These are phyloP conservation scores for Sebastes reedi DNA, from an alignment of 2,797 vertebrate genomes.

Conservation along the genomic window DNA sequence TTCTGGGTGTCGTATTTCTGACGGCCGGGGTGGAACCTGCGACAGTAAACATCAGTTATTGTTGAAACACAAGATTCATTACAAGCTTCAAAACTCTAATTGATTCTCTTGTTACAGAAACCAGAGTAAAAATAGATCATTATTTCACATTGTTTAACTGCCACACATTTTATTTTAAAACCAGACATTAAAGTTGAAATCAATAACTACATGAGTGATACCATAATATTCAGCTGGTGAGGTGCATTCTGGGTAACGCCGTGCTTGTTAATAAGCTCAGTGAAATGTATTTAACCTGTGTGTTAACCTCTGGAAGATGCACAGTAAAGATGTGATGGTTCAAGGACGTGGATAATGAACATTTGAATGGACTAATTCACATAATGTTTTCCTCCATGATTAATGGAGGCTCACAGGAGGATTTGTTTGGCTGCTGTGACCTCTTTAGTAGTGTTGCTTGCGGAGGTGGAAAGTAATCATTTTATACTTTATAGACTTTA, in stretches of 20 bases:
- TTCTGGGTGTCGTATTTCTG: too few species aligned
- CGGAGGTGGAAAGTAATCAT: not conserved
- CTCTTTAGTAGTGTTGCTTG: not conserved
- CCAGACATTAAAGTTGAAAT: not conserved
- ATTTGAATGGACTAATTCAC: not conserved
- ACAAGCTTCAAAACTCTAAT: too few species aligned
- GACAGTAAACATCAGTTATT: too few species aligned
- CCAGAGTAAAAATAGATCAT: too few species aligned
- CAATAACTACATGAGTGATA: not conserved
- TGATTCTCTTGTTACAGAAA: too few species aligned
- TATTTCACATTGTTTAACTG: too few species aligned
- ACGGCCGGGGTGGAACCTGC: too few species aligned
- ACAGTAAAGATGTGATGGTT: not conserved
- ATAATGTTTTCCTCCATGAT: not conserved
- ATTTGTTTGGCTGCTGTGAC: not conserved
- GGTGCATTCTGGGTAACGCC: not conserved
- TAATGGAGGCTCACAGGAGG: not conserved
- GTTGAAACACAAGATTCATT: too few species aligned
- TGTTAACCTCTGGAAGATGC: not conserved
- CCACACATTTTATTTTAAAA: not conserved
- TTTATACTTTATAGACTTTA: not conserved
- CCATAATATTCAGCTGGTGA: not conserved
- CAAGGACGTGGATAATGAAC: not conserved
- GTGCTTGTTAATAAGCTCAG: not conserved
- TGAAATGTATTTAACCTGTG: conserved; percentile 16